These are phyloP conservation scores for Epizoanthus illoricatus DNA, from an alignment of 92 coral and sea anemone species.

Conservation along the genomic window DNA sequence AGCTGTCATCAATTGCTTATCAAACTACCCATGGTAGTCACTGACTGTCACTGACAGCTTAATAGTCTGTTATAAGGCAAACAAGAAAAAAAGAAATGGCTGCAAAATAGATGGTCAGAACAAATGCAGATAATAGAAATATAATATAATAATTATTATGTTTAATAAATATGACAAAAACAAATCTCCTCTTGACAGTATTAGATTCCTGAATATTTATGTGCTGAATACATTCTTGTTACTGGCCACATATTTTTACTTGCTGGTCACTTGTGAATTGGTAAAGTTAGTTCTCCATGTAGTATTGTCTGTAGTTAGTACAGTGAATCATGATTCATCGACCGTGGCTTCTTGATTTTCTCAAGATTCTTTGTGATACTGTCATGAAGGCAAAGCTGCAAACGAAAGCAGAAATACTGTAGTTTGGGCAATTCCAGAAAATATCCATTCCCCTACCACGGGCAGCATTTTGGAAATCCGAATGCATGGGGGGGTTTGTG, in stretches of 20 bases:
- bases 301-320: conserved; percentile 48
- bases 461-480: too few species aligned
- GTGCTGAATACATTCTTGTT: not conserved
- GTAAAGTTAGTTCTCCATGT: not conserved
- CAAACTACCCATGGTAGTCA: too few species aligned
- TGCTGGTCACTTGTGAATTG: not conserved
- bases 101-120: not conserved
- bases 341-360: conserved; percentile 96
- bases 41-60: too few species aligned
- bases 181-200: not conserved
- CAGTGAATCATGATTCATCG: conserved; percentile 86
- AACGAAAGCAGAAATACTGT: conserved; percentile 16
- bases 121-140: conserved; percentile 1
- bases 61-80: too few species aligned
- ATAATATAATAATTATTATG: not conserved
- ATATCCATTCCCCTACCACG: too few species aligned
- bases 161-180: conserved; percentile 30
- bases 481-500: too few species aligned
- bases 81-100: not conserved
- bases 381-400: conserved; percentile 91
- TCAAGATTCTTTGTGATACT: conserved; percentile 96
- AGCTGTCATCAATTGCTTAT: too few species aligned
- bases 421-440: too few species aligned
- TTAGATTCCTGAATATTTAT: not conserved
- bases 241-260: conserved; percentile 5